Conservation (phyloP, 37 sponge, comb jelly and placozoan species). For the Haliclona indistincta region DNA sequence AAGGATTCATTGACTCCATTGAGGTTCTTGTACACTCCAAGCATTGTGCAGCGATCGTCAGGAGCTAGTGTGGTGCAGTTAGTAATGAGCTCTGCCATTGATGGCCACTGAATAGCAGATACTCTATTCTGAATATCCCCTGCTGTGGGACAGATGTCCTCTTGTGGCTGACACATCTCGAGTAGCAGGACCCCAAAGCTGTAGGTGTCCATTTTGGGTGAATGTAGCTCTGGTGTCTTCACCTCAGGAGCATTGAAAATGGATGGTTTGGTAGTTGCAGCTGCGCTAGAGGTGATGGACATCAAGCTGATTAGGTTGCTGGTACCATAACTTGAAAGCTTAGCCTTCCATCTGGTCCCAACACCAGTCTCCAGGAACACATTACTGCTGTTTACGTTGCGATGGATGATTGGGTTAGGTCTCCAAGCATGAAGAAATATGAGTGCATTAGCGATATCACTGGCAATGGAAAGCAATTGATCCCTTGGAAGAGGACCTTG, state of each 20-base stretch:
- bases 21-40: background rate
- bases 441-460: slow-evolving; percentile 52
- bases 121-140: background rate
- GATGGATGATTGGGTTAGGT: slow-evolving; percentile 74
- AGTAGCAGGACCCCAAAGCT: slow-evolving; percentile 42
- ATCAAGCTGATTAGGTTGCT: slow-evolving; percentile 37
- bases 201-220: slow-evolving; percentile 24
- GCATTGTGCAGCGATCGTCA: background rate
- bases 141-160: background rate
- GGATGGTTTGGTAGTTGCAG: background rate
- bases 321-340: slow-evolving; percentile 72
- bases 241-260: slow-evolving; percentile 43
- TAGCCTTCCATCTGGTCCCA: slow-evolving; percentile 50
- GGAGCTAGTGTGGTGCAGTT: background rate
- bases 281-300: background rate
- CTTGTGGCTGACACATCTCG: slow-evolving; percentile 16
- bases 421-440: slow-evolving; percentile 65
- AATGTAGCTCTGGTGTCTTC: slow-evolving; percentile 15
- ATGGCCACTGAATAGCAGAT: background rate
- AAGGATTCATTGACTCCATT: background rate
- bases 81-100: background rate
- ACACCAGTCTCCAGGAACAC: slow-evolving; percentile 51
- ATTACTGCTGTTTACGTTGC: slow-evolving; percentile 78
- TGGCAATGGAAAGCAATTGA: slow-evolving; percentile 24
- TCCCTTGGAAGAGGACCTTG: slow-evolving; percentile 7